Conservation (phyloP, 2,797 vertebrate species). For the Smutsia temminckii region DNA sequence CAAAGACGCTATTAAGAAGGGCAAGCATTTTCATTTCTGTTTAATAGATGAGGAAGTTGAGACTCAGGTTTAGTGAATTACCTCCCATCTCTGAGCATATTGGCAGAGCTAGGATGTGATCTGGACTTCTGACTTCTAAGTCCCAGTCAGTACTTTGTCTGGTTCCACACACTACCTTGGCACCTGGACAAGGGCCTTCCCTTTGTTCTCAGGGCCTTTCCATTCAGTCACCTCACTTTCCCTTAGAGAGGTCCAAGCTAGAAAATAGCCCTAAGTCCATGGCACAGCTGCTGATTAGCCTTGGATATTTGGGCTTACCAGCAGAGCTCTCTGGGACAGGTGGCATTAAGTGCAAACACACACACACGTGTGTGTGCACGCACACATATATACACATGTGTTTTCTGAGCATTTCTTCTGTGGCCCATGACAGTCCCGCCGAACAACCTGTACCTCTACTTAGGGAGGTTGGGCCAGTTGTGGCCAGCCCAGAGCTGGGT, state of each 20-base stretch:
- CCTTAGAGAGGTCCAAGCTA: neutral
- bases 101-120: neutral
- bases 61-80: neutral
- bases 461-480: neutral
- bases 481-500: neutral
- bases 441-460: neutral
- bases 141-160: neutral
- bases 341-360: too few relatives aligned
- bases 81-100: neutral
- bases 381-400: neutral
- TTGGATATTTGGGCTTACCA: slow-evolving; percentile 39
- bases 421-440: neutral
- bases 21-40: neutral
- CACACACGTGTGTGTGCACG: neutral
- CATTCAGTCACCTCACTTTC: neutral
- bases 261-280: neutral
- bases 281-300: neutral
- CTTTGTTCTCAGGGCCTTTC: neutral
- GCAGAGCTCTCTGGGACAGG: neutral
- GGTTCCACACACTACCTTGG: neutral
- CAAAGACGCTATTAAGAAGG: neutral
- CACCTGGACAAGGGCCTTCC: neutral
- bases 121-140: neutral
- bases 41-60: neutral
- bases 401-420: neutral